Evolutionary conservation across 2,113 vertebrate genomes (phyloP), one percentile per base, ranked within the genome.

Genomic region (Propithecus coquereli): DNA sequence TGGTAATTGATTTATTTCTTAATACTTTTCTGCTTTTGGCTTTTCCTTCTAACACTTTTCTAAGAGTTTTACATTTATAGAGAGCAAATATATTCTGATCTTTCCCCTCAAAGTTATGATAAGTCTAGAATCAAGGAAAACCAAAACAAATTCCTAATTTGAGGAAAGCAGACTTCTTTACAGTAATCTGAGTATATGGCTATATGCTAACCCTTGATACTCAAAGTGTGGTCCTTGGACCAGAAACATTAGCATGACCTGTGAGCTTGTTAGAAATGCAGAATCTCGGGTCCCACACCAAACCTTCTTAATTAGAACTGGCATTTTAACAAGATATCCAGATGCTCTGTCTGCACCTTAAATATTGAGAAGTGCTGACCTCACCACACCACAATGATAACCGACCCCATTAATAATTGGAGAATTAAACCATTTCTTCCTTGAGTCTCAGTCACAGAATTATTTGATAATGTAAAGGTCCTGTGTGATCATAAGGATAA

Each of bases 1-100:
- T 71, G 88, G 74, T 59, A 11, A 92, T 61, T 88, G 76, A 87
- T 90, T 91, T 87, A 59, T 83, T 95, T 95, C 93, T 66, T 80
- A 47, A 80, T 83, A 83, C 43, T 89, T 95, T 86, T 63, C 77
- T 87, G 87, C 66, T 57, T 87, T 63, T 23, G 52, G 82, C 76
- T 87, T 91, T 94, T 93, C 66, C 76, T 93, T 71, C 22, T 32
- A 85, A 79, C 66, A 22, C 80, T 76, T 89, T 43, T 83, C 73
- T 40, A 50, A 91, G 59, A 91, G 25, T 70, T 89, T 95, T 87
- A 65, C 45, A 25, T 71, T 84, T 73, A 43, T 66, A 91, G 65
- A 96, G 30, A 97, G 50, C 12, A 82, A 54, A 27, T 91, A 43
- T 25, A 40, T 87, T 83, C 88, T 94, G 68, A 71, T 59, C 71